phyloP scores from a whole-genome alignment of 2,797 vertebrate species.

The Simalia tracyae region DNA sequence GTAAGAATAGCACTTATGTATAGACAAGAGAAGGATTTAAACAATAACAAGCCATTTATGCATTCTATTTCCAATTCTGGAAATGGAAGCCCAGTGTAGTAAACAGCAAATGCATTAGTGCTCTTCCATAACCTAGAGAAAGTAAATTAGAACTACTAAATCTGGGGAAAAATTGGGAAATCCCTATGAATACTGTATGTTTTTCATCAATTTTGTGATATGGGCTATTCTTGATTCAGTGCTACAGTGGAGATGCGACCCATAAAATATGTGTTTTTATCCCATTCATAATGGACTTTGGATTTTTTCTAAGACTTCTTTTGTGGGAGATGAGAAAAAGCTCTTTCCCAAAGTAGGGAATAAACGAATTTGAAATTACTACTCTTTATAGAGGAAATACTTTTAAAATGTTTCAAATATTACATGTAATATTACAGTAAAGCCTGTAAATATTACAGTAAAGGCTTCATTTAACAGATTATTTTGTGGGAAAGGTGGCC shows the following conservation, averaged over 20 bases:
- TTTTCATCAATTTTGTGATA: not conserved
- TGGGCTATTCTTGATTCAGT: not conserved
- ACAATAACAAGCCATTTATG: not conserved
- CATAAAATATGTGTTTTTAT: not conserved
- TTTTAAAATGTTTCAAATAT: not conserved
- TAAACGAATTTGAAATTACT: too few species aligned
- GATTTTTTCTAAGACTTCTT: not conserved
- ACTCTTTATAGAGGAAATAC: not conserved
- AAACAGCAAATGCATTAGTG: not conserved
- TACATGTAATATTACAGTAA: not conserved
- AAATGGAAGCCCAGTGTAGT: not conserved
- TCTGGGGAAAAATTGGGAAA: not conserved
- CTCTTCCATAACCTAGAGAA: not conserved
- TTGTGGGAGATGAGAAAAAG: not conserved
- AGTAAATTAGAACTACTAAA: not conserved
- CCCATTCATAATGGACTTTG: not conserved
- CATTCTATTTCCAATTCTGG: not conserved
- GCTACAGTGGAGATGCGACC: not conserved
- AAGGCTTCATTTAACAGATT: not conserved
- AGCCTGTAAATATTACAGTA: not conserved
- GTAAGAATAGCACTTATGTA: not conserved
- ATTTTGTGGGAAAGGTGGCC: not conserved
- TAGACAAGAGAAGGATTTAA: not conserved
- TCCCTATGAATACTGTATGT: not conserved
- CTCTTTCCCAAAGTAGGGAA: not conserved